A percentile compares a stretch with the other conserved stretches of the same genome.
phyloP scores from a whole-genome alignment of 2,888 invertebrate species.

The Leptodirus hochenwartii region DNA sequence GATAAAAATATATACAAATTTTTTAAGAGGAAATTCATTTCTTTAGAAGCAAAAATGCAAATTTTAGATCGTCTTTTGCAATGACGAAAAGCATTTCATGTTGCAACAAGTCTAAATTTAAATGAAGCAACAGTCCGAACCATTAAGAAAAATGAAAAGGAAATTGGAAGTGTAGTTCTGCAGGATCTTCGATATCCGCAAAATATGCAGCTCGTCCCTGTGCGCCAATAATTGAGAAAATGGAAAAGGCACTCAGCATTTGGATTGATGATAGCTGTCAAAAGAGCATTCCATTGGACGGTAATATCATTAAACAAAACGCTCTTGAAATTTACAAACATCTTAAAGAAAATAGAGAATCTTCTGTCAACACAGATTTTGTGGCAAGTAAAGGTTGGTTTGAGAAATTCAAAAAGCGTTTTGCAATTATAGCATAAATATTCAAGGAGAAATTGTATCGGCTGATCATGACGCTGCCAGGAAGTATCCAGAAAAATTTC shows the following conservation, averaged over 20 bases:
- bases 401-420: slow-evolving; percentile 8
- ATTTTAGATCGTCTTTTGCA: slow-evolving; percentile 10
- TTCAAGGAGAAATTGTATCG: slow-evolving; percentile 1
- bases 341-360: slow-evolving; percentile 13
- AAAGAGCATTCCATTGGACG: neutral
- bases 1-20: neutral
- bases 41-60: slow-evolving; percentile 9
- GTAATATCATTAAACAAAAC: slow-evolving; percentile 12
- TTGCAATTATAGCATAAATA: slow-evolving; percentile 8
- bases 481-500: slow-evolving; percentile 4
- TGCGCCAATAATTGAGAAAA: slow-evolving; percentile 14
- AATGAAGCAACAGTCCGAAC: slow-evolving; percentile 13
- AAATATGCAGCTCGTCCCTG: slow-evolving; percentile 7
- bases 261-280: neutral
- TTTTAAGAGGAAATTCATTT: slow-evolving; percentile 9
- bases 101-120: slow-evolving; percentile 11
- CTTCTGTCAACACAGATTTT: slow-evolving; percentile 11
- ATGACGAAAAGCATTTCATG: slow-evolving; percentile 10
- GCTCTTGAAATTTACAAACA: slow-evolving; percentile 13
- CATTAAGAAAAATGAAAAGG: slow-evolving; percentile 7
- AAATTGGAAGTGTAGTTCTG: slow-evolving; percentile 4
- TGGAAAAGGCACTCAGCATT: slow-evolving; percentile 13
- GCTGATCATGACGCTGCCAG: slow-evolving; percentile 6
- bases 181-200: slow-evolving; percentile 5
- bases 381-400: slow-evolving; percentile 9